Evolutionary conservation across 2,113 vertebrate species (phyloP).

Genomic region (Progne subis): DNA sequence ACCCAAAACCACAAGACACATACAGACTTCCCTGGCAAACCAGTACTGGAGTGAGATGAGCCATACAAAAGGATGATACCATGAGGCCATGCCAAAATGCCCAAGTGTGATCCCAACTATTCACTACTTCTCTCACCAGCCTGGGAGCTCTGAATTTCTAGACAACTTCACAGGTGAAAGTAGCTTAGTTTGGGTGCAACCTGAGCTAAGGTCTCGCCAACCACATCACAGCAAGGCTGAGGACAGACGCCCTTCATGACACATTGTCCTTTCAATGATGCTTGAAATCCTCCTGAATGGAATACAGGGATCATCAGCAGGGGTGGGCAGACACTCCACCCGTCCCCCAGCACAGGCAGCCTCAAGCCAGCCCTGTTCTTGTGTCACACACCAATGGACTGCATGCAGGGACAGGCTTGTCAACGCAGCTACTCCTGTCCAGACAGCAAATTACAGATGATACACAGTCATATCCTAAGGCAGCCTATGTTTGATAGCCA

Average conservation of each 20-base stretch:
- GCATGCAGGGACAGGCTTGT: neutral
- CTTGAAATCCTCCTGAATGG: neutral
- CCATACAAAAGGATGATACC: rapidly evolving
- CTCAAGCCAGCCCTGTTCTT: neutral
- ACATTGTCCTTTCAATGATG: rapidly evolving
- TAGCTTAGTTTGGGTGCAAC: neutral
- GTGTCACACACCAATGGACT: neutral
- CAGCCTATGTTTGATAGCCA: neutral
- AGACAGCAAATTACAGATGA: neutral
- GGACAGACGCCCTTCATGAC: rapidly evolving
- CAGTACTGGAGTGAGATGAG: neutral
- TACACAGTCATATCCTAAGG: neutral
- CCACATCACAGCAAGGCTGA: neutral
- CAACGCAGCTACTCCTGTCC: rapidly evolving
- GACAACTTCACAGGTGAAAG: neutral
- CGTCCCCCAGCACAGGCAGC: neutral
- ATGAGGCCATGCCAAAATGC: neutral
- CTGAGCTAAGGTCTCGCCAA: neutral
- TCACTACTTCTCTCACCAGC: neutral
- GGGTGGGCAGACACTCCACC: neutral
- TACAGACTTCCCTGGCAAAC: neutral
- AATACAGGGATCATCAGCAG: neutral
- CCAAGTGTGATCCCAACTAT: rapidly evolving
- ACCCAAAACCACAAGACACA: neutral
- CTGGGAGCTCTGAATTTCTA: neutral